Conservation (phyloP, 1,140 invertebrate species). For the Drosophila pallidifrons region DNA sequence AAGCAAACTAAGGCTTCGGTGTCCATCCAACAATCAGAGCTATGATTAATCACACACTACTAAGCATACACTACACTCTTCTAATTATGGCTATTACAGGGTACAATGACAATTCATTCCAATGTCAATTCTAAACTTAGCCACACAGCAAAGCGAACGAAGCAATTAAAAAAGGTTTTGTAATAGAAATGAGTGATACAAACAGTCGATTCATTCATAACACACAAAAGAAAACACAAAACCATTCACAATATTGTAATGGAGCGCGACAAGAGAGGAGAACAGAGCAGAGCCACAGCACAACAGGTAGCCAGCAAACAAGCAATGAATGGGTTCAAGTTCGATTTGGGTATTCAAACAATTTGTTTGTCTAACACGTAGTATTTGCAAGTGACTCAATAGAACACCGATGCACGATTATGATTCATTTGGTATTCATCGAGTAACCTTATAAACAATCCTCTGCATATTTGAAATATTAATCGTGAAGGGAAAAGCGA, state of each 20-base stretch:
- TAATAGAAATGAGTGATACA: constrained; percentile 9
- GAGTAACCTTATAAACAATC: constrained; percentile 31
- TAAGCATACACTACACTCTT: background rate
- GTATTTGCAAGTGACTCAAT: background rate
- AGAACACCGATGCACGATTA: too few relatives aligned
- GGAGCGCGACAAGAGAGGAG: constrained; percentile 1
- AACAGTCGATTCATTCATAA: background rate
- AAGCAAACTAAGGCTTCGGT: too few relatives aligned
- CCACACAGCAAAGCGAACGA: background rate
- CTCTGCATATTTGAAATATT: constrained; percentile 32
- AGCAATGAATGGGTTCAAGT: constrained; percentile 23
- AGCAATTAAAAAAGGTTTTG: constrained; percentile 1
- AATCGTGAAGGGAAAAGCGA: constrained; percentile 31
- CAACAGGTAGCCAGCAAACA: constrained; percentile 1
- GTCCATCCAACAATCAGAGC: too few relatives aligned
- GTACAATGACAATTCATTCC: constrained; percentile 6
- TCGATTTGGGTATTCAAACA: constrained; percentile 13
- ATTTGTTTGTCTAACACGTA: constrained; percentile 5
- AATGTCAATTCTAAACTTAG: constrained; percentile 10
- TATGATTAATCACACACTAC: too few relatives aligned
- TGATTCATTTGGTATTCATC: constrained; percentile 18
- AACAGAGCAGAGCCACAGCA: too few relatives aligned
- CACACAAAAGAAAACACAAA: constrained; percentile 2
- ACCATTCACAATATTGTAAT: constrained; percentile 15
- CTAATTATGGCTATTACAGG: background rate